Conservation (phyloP, 2,888 invertebrate genomes). For the Drosophila borborema region DNA sequence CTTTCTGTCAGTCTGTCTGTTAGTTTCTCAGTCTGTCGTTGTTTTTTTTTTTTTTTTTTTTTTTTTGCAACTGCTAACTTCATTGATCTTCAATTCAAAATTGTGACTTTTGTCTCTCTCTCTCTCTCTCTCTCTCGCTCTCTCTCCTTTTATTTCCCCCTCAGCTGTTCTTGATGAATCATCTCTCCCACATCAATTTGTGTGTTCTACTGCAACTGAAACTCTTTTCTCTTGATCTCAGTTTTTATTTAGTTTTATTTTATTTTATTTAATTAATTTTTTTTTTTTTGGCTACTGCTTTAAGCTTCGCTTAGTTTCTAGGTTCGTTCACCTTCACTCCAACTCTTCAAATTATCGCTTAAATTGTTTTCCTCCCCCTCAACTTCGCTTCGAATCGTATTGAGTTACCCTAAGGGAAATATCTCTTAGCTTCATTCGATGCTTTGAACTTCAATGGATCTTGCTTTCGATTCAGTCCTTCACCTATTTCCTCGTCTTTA, state of each 20-base stretch:
- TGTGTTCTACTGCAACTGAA: neutral
- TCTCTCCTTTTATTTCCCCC: neutral
- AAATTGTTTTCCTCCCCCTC: too few species aligned
- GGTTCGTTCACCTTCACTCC: neutral
- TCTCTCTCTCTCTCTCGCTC: neutral
- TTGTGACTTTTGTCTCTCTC: neutral
- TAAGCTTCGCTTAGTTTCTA: conserved; percentile 13
- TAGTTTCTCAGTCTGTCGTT: neutral
- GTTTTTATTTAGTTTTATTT: neutral
- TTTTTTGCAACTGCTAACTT: neutral
- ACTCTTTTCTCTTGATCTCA: neutral
- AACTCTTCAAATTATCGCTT: neutral
- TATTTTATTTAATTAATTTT: too few species aligned
- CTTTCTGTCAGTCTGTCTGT: neutral
- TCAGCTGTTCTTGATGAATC: neutral
- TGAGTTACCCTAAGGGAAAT: too few species aligned
- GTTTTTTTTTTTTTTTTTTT: too few species aligned
- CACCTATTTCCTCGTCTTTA: too few species aligned
- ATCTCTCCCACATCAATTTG: neutral
- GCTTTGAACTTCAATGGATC: too few species aligned
- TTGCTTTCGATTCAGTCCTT: too few species aligned
- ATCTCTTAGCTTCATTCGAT: neutral
- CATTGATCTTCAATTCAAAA: neutral
- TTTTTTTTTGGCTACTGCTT: conserved; percentile 3
- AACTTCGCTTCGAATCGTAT: too few species aligned